Percentiles rank a stretch among this genome's conserved stretches.
Evolutionary conservation across 2,888 invertebrate genomes (phyloP).

Genomic region (Phyllotreta striolata): DNA sequence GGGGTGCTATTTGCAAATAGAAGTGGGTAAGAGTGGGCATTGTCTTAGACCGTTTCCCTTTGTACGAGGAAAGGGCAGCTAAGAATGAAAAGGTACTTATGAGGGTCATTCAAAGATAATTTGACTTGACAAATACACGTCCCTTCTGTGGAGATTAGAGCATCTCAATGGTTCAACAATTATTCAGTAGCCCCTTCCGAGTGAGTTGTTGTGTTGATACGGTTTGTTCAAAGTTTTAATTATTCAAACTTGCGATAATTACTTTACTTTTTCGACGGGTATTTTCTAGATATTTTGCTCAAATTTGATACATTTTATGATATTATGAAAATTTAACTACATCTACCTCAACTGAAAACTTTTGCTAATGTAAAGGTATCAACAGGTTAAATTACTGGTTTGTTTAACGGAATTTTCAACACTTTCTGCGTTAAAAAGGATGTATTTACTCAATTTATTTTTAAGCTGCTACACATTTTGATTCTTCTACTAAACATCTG

Average conservation of each 20-base stretch:
- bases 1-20: not conserved
- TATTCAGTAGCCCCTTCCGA: not conserved
- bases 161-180: not conserved
- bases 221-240: too few species aligned
- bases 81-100: not conserved
- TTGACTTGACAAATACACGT: conserved; percentile 9
- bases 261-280: too few species aligned
- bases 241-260: too few species aligned
- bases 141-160: conserved; percentile 2
- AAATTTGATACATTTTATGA: too few species aligned
- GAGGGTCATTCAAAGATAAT: conserved; percentile 10
- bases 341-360: too few species aligned
- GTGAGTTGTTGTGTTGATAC: too few species aligned
- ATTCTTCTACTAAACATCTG: conserved; percentile 30
- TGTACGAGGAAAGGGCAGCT: not conserved
- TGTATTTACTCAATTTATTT: not conserved
- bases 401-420: too few species aligned
- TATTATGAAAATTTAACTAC: too few species aligned
- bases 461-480: not conserved
- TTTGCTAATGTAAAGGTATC: too few species aligned
- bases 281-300: too few species aligned
- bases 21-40: not conserved
- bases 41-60: conserved; percentile 9
- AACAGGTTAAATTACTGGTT: too few species aligned
- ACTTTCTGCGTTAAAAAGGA: too few species aligned